A percentile compares a stretch with the other conserved stretches of the same genome.
These are phyloP conservation scores for Enteromius mattozi DNA, from an alignment of 2,797 vertebrate genomes.

Conservation along the genomic window DNA sequence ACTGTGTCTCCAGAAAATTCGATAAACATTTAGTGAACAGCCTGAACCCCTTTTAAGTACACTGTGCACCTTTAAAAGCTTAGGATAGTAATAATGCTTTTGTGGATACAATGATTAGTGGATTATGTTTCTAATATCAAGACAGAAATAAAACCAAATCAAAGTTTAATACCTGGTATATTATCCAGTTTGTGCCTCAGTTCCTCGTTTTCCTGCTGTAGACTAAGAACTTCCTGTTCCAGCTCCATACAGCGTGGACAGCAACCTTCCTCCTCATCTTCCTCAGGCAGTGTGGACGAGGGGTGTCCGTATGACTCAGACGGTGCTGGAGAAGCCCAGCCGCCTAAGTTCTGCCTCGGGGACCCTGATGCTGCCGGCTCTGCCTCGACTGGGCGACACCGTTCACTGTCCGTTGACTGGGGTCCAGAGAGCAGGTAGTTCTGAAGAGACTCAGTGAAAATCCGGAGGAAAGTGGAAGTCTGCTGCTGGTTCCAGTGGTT, in stretches of 20 bases:
- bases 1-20: background rate
- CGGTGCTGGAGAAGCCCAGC: slow-evolving; percentile 94
- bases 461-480: slow-evolving; percentile 92
- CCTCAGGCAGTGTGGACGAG: slow-evolving; percentile 95
- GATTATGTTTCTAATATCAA: background rate
- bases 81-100: background rate
- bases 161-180: slow-evolving; percentile 84
- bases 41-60: background rate
- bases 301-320: slow-evolving; percentile 97
- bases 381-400: slow-evolving; percentile 78
- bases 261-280: slow-evolving; percentile 92
- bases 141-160: background rate
- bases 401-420: slow-evolving; percentile 78
- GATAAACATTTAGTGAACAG: background rate
- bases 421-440: slow-evolving; percentile 92
- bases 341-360: slow-evolving; percentile 86
- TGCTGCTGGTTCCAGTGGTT: slow-evolving; percentile 91
- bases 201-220: slow-evolving; percentile 98
- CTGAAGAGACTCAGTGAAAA: slow-evolving; percentile 97
- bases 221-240: slow-evolving; percentile 97
- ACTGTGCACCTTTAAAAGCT: background rate
- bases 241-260: slow-evolving; percentile 96
- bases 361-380: slow-evolving; percentile 85
- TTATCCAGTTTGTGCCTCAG: slow-evolving; percentile 94
- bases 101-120: background rate